Percentiles rank a stretch among this genome's conserved stretches.
These are phyloP conservation scores for Agrochola litura DNA, from an alignment of 2,888 invertebrate species.

Conservation along the genomic window DNA sequence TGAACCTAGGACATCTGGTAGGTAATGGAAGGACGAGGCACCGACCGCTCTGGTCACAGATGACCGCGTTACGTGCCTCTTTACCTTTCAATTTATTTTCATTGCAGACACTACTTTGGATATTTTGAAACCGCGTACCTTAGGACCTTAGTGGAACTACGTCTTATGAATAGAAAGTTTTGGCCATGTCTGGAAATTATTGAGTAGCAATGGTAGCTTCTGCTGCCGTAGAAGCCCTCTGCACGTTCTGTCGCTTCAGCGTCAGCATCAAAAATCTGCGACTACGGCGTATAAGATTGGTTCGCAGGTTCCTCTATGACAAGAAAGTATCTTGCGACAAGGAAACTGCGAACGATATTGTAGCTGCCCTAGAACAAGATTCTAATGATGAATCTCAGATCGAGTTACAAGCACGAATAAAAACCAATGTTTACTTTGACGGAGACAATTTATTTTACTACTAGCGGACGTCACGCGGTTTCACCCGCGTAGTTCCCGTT, in stretches of 20 bases:
- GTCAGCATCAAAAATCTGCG: background rate
- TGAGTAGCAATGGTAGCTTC: background rate
- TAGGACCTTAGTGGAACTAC: background rate
- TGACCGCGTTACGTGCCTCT: slow-evolving; percentile 47
- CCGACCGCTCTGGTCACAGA: background rate
- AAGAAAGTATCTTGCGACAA: too few species aligned
- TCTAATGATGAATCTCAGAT: too few species aligned
- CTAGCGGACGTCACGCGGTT: too few species aligned
- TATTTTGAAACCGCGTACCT: slow-evolving; percentile 26
- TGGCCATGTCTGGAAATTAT: background rate
- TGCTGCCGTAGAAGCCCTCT: background rate
- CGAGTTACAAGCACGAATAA: too few species aligned
- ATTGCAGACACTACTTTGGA: slow-evolving; percentile 14
- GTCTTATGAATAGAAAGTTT: background rate
- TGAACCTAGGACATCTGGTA: slow-evolving; percentile 14
- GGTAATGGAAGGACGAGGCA: slow-evolving; percentile 13
- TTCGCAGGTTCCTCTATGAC: too few species aligned
- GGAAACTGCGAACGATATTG: too few species aligned
- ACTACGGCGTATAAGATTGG: too few species aligned
- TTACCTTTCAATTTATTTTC: slow-evolving; percentile 18
- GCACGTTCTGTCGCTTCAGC: background rate
- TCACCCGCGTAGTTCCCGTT: too few species aligned
- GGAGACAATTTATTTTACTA: too few species aligned
- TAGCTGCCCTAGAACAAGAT: too few species aligned
- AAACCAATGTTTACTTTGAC: too few species aligned